Evolutionary conservation across 2,888 invertebrate species (phyloP).

Genomic region (Ochropacha duplaris): DNA sequence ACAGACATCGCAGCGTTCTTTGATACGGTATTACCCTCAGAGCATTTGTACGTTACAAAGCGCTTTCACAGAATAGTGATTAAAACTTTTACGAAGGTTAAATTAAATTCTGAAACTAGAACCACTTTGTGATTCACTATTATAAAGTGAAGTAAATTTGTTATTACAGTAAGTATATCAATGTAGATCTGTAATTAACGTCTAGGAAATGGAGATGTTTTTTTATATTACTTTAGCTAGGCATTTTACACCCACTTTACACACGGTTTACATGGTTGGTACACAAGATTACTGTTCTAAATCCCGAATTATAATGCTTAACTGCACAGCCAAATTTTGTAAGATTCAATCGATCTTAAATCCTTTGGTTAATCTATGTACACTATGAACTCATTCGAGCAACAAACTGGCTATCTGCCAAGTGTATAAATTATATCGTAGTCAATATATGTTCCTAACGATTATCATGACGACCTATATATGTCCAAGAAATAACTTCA

Average conservation of each 20-base stretch:
- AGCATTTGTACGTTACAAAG: neutral
- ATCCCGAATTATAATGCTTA: neutral
- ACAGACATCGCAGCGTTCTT: conserved; percentile 64
- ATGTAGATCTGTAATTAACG: neutral
- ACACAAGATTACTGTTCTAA: neutral
- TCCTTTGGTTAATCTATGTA: neutral
- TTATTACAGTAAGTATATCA: neutral
- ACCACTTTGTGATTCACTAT: neutral
- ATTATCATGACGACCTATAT: neutral
- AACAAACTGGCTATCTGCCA: neutral
- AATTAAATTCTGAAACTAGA: neutral
- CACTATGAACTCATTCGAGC: neutral
- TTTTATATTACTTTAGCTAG: neutral
- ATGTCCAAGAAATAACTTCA: neutral
- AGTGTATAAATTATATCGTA: neutral
- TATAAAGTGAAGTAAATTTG: neutral
- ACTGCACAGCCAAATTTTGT: neutral
- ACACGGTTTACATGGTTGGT: too few species aligned
- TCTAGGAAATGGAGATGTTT: neutral
- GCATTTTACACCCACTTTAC: too few species aligned
- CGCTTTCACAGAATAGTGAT: neutral
- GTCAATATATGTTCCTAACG: neutral
- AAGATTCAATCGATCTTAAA: neutral
- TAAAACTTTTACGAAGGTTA: neutral
- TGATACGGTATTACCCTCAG: conserved; percentile 54